Conservation (phyloP, 2,888 invertebrate species). For the Mythimna ferrago region DNA sequence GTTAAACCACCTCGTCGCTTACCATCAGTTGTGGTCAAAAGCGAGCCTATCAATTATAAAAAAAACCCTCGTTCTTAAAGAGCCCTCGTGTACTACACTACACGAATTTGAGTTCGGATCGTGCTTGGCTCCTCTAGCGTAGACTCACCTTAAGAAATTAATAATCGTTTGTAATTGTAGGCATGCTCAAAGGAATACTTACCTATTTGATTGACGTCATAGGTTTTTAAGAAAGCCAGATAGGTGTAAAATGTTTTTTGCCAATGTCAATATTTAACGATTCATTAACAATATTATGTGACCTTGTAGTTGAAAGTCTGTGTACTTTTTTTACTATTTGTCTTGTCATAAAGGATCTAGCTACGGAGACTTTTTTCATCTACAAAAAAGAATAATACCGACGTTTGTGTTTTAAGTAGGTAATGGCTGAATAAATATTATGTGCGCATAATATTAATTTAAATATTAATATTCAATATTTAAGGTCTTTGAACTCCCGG, state of each 20-base stretch:
- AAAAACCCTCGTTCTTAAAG: too few species aligned
- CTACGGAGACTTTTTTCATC: neutral
- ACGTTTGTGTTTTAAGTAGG: neutral
- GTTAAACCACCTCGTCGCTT: too few species aligned
- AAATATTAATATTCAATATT: too few species aligned
- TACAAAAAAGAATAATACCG: neutral
- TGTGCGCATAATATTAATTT: too few species aligned
- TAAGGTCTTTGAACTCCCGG: neutral
- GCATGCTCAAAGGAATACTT: neutral
- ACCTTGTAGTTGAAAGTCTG: slow-evolving; percentile 35
- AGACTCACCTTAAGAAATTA: slow-evolving; percentile 29
- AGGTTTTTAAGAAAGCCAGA: slow-evolving; percentile 20
- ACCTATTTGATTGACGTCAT: slow-evolving; percentile 20
- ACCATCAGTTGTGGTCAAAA: too few species aligned
- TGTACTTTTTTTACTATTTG: slow-evolving; percentile 6
- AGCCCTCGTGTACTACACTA: too few species aligned
- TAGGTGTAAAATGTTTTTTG: slow-evolving; percentile 13
- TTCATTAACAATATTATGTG: slow-evolving; percentile 22
- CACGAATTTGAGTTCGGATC: too few species aligned
- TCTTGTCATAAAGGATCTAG: slow-evolving; percentile 2
- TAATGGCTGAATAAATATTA: neutral
- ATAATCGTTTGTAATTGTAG: slow-evolving; percentile 20
- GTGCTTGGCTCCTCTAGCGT: too few species aligned
- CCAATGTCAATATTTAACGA: slow-evolving; percentile 46
- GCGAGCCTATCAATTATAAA: too few species aligned